Base-by-base conservation (phyloP, 2,797 vertebrate species). In the Lepilemur septentrionalis region DNA sequence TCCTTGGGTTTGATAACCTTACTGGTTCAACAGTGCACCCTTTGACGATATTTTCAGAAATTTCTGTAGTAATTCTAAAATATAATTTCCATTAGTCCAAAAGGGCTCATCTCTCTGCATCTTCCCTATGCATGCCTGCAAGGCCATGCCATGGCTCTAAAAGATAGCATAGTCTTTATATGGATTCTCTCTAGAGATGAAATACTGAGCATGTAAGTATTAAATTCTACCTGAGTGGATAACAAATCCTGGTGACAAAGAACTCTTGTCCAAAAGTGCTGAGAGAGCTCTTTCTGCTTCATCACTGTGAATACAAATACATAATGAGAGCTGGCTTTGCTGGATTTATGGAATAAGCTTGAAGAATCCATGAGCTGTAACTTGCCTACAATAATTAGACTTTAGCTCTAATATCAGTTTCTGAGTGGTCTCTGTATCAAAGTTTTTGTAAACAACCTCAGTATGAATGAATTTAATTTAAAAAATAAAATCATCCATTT, bases 401-500 rank as follows among this genome's bases (percentile, higher is more conserved):
- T 38, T 32, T n/a, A 70, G 10, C 7, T 82, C 81, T 57, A 43
- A 67, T 12, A n/a, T 59, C 7, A 83, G 13, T 79, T 67, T 43
- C n/a, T 92, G 46, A 82, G 57, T 89, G 4, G 81, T 55, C 2
- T 65, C 2, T 52, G 7, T n/a, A 55, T 67, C 32, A 76, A 57
- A 89, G 2, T 93, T 75, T 80, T 43, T 43, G 1, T 79, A 50
- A 95, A 55, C 4, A 55, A 75, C 4, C 9, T 87, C 20, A 30
- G 11, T 63, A 80, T 28, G 5, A 87, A 83, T 52, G 10, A 76
- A 73, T 22, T 5, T 70, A 79, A 11, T 59, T 85, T 80, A 48
- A 43, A 85, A 96, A 63, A 50, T 67, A 85, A 95, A 95, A 70
- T 43, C 28, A 48, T 25, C 41, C 2, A 52, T 84, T 89, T 93